A percentile compares a stretch with the other conserved stretches of the same genome.
These are phyloP conservation scores for Noctua fimbriata DNA, from an alignment of 2,888 invertebrate genomes.

Conservation along the genomic window DNA sequence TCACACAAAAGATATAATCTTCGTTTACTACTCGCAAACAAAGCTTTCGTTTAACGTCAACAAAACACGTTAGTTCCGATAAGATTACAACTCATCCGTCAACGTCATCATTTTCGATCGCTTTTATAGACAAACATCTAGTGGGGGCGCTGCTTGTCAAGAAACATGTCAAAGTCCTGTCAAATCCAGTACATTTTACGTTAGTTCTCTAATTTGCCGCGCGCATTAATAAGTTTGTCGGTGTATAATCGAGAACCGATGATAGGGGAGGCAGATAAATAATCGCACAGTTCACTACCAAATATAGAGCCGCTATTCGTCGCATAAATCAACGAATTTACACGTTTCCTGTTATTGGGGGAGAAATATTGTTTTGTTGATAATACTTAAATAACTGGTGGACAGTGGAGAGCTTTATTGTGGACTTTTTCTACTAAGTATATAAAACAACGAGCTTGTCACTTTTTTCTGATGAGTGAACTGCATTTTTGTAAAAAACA, in stretches of 20 bases:
- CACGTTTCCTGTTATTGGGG: slow-evolving; percentile 69
- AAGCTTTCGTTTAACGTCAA: slow-evolving; percentile 40
- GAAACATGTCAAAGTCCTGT: not conserved
- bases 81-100: slow-evolving; percentile 54
- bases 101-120: slow-evolving; percentile 52
- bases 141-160: slow-evolving; percentile 25
- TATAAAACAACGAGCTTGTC: not conserved
- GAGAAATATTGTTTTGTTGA: slow-evolving; percentile 59
- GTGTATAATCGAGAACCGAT: slow-evolving; percentile 43
- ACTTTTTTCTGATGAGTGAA: not conserved
- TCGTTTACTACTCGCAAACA: slow-evolving; percentile 47
- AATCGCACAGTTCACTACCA: slow-evolving; percentile 70
- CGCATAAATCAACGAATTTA: slow-evolving; percentile 79
- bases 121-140: slow-evolving; percentile 30
- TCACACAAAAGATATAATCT: slow-evolving; percentile 44
- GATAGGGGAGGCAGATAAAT: slow-evolving; percentile 71
- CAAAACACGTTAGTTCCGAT: slow-evolving; percentile 47
- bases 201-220: slow-evolving; percentile 18
- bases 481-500: too few species aligned
- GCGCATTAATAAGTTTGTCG: slow-evolving; percentile 22
- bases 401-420: slow-evolving; percentile 18
- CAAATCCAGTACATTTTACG: slow-evolving; percentile 10
- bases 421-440: not conserved
- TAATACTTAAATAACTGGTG: slow-evolving; percentile 43
- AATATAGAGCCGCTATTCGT: slow-evolving; percentile 71